Conservation (phyloP, 2,888 invertebrate species). For the Nomada goodeniana region DNA sequence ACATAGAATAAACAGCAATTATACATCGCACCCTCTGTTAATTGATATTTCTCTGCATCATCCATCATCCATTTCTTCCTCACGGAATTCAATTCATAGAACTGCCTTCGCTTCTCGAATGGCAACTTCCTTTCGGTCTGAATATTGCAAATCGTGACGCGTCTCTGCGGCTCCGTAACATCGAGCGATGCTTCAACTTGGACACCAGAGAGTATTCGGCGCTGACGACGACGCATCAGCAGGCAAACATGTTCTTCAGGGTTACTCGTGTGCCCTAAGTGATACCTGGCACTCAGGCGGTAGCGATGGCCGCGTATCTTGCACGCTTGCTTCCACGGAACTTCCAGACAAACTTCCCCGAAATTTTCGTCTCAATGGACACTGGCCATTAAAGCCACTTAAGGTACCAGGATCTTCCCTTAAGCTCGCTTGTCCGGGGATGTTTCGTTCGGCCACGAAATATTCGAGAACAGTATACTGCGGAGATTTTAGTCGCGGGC, state of each 20-base stretch:
- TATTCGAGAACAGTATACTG: slow-evolving; percentile 33
- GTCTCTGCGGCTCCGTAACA: slow-evolving; percentile 29
- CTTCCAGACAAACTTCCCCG: slow-evolving; percentile 56
- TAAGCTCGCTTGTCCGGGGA: slow-evolving; percentile 36
- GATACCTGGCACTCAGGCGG: slow-evolving; percentile 54
- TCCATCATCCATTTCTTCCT: not conserved
- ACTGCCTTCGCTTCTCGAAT: not conserved
- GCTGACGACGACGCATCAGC: slow-evolving; percentile 14
- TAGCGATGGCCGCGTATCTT: slow-evolving; percentile 40
- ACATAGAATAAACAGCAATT: no score
- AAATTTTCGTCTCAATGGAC: slow-evolving; percentile 67
- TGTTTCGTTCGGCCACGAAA: slow-evolving; percentile 44
- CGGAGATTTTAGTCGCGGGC: slow-evolving; percentile 16
- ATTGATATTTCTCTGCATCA: no score
- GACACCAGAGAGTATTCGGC: slow-evolving; percentile 1
- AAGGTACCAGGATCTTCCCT: slow-evolving; percentile 57
- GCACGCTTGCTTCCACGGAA: slow-evolving; percentile 46
- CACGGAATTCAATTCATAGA: not conserved
- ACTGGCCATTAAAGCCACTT: slow-evolving; percentile 61
- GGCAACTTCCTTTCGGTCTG: not conserved
- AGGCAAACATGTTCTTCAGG: slow-evolving; percentile 45
- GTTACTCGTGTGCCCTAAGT: slow-evolving; percentile 53
- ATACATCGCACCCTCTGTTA: no score
- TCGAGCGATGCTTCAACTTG: slow-evolving; percentile 29
- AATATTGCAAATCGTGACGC: slow-evolving; percentile 41